Conservation (phyloP, 2,888 invertebrate species). For the Andricus quercusramuli region DNA sequence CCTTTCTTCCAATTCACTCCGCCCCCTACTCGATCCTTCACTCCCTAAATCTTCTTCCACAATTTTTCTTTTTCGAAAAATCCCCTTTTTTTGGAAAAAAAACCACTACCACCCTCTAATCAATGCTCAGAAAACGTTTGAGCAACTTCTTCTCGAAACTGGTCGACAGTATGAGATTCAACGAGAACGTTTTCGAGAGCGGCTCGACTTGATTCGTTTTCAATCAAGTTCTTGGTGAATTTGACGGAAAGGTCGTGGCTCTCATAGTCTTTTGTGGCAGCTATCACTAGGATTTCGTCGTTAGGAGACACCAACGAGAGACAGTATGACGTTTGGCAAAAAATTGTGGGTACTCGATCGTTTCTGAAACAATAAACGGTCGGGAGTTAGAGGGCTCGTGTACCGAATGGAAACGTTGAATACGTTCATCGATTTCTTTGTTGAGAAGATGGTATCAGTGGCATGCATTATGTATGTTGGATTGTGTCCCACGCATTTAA, state of each 20-base stretch:
- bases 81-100: background rate
- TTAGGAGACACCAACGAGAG: background rate
- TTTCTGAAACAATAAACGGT: conserved; percentile 26
- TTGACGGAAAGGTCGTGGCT: background rate
- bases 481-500: background rate
- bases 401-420: no score
- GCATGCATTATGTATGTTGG: background rate
- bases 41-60: conserved; percentile 11
- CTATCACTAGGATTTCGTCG: background rate
- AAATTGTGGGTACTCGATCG: background rate
- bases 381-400: no score
- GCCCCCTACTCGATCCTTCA: conserved; percentile 45
- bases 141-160: background rate
- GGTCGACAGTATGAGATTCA: background rate
- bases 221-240: background rate
- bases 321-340: background rate
- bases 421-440: background rate
- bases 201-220: background rate
- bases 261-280: background rate
- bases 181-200: background rate
- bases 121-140: background rate
- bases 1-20: conserved; percentile 48
- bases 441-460: background rate
- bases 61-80: background rate
- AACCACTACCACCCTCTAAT: background rate